Evolutionary conservation across 2,113 vertebrate species (phyloP).

Genomic region (Thomomys bottae): DNA sequence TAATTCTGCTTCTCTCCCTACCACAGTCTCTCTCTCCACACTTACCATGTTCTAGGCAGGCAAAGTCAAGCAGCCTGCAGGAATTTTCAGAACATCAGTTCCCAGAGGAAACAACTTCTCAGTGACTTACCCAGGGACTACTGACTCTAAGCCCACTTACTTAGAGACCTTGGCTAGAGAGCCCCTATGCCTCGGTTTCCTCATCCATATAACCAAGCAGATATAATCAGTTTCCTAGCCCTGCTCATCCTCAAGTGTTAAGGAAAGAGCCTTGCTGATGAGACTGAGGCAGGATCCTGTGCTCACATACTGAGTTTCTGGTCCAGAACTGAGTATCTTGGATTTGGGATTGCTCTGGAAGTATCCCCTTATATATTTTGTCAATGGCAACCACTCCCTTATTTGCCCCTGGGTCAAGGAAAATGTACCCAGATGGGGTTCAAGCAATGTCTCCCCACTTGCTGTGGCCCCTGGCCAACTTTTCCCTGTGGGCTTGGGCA

Average conservation of each 20-base stretch:
- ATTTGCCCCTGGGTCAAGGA: neutral
- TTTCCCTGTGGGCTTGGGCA: neutral
- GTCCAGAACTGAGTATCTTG: neutral
- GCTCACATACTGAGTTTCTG: neutral
- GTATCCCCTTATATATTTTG: neutral
- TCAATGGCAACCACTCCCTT: neutral
- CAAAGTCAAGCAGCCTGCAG: neutral
- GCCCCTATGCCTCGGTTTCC: neutral
- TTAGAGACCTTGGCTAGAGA: neutral
- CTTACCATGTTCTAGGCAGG: too few relatives aligned
- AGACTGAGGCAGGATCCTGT: neutral
- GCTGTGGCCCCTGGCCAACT: neutral
- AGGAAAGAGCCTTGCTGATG: neutral
- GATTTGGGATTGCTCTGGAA: neutral
- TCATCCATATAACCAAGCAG: neutral
- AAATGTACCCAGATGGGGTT: neutral
- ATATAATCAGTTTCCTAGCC: neutral
- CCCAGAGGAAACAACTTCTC: neutral
- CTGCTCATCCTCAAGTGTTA: neutral
- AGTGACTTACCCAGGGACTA: neutral
- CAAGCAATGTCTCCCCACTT: neutral
- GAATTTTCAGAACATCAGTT: neutral
- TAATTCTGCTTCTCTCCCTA: too few relatives aligned
- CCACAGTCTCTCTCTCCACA: too few relatives aligned
- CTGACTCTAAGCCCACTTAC: neutral